Evolutionary conservation across 2,888 invertebrate genomes (phyloP).

Genomic region (Biston betularia): DNA sequence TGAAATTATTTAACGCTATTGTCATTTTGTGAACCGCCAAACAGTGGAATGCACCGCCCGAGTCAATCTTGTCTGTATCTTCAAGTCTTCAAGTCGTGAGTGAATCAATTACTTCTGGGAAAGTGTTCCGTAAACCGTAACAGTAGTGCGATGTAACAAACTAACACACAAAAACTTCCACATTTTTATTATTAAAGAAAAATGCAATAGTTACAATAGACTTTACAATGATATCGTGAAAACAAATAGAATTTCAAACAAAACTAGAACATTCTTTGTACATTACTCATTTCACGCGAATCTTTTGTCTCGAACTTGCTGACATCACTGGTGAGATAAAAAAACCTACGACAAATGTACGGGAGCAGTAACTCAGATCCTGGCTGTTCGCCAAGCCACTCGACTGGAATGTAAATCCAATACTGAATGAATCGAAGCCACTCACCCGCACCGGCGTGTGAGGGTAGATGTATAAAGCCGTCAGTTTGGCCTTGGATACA

Average conservation of each 20-base stretch:
- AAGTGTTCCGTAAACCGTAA: too few species aligned
- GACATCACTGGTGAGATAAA: slow-evolving; percentile 25
- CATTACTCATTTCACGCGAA: slow-evolving; percentile 15
- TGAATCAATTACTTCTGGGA: too few species aligned
- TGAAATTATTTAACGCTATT: too few species aligned
- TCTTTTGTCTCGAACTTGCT: slow-evolving; percentile 14
- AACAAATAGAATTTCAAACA: not conserved
- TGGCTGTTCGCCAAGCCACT: slow-evolving; percentile 53
- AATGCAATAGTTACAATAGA: too few species aligned
- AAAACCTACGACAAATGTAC: slow-evolving; percentile 52
- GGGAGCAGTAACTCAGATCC: slow-evolving; percentile 57
- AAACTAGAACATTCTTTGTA: not conserved
- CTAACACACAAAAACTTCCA: too few species aligned
- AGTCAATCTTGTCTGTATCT: too few species aligned
- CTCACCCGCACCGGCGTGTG: slow-evolving; percentile 32
- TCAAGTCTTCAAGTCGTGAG: too few species aligned
- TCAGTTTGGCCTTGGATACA: slow-evolving; percentile 1
- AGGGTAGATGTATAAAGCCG: slow-evolving; percentile 7
- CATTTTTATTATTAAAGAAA: too few species aligned
- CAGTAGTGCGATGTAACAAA: too few species aligned
- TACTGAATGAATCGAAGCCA: slow-evolving; percentile 57
- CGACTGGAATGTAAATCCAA: slow-evolving; percentile 63
- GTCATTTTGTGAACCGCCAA: too few species aligned
- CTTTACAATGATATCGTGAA: too few species aligned
- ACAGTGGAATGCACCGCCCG: too few species aligned